Evolutionary conservation across 2,888 invertebrate species (phyloP), one percentile per base, ranked within the genome.

Genomic region (Blastobasis adustella): DNA sequence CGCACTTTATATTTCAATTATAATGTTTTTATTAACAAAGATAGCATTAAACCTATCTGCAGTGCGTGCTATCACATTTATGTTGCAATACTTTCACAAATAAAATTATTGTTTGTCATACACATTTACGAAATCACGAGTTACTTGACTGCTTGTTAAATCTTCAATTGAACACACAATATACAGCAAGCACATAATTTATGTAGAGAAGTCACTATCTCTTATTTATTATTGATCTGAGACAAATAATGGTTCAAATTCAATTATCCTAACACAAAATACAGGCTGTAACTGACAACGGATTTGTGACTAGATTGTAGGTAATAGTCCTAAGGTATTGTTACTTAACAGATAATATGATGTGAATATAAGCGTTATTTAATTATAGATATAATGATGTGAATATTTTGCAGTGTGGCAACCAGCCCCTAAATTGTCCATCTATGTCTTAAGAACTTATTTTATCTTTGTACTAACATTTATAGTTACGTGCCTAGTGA

Each of bases 231-330:
- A 23, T 23, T 23, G 23, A 23, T 23, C 23, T 23, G 58, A 53
- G 54, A 62, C 58, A 55, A 57, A 51, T 58, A 61, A 60, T 56
- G 62, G 65, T 69, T 62, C 62, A 62, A 60, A 62, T 56, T 48
- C 51, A 58, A 59, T 61, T 51, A 73, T 76, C 71, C 73, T 78
- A 76, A 73, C 69, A 69, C 69, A 73, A 69, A 50, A 68, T 64
- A 72, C 85, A 73, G 87, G 86, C 84, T 85, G 85, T 86, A 80
- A 85, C 69, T 78, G 76, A 86, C 79, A 81, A 87, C 76, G 87
- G 87, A 87, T 87, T 87, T 87, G 87, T 83, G 79, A 85, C 73
- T 85, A 85, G 77, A 63, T 63, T 68, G 65, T 66, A 73, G 56
- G 66, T 60, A 68, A 55, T 55, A 77, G 71, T 59, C 49, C 40